Base-by-base conservation (phyloP, 1,140 invertebrate genomes). In the Bombus haemorrhoidalis region DNA sequence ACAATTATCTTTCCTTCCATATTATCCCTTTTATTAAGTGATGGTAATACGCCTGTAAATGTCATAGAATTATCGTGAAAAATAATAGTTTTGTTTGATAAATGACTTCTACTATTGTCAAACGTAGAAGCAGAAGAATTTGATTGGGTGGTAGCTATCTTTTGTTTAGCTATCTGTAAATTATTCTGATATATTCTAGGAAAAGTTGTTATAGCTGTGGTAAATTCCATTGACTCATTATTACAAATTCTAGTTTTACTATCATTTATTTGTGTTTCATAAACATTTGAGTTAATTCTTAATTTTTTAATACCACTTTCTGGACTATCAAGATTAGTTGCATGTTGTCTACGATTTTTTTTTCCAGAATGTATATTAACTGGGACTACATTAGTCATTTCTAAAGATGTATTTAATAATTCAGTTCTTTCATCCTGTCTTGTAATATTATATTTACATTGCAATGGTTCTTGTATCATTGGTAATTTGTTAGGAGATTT, bases 161-260 rank as follows among this genome's bases (percentile, higher is more conserved):
- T 47, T n/a, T 47, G 34, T 13, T 13, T 37, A 39, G n/a, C 1
- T 69, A 32, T 4, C 13, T 34, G 28, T 18, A 34, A 57, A 32
- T 81, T 57, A 41, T 10, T n/a, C 13, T 69, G 32, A 5, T 34
- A 15, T 47, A 39, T 32, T 77, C 28, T 12, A 53, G 41, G 9
- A 64, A 34, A 69, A n/a, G 57, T 41, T 22, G 32, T 41, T 68
- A 82, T 13, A 64, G 71, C 68, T 84, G 81, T 37, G 34, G 87
- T 89, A 34, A 91, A 73, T 75, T 90, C 85, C 83, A 88, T 91
- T 68, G 62, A 81, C n/a, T 66, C 47, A 76, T 87, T 80, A 64
- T 39, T 41, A 59, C 10, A 81, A 34, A 57, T n/a, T 41, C 3
- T 68, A 47, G 32, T 83, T 28, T 57, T 57, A 81, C 43, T 34